Conservation (phyloP, 2,113 vertebrate species). For the Pao palembangensis region DNA sequence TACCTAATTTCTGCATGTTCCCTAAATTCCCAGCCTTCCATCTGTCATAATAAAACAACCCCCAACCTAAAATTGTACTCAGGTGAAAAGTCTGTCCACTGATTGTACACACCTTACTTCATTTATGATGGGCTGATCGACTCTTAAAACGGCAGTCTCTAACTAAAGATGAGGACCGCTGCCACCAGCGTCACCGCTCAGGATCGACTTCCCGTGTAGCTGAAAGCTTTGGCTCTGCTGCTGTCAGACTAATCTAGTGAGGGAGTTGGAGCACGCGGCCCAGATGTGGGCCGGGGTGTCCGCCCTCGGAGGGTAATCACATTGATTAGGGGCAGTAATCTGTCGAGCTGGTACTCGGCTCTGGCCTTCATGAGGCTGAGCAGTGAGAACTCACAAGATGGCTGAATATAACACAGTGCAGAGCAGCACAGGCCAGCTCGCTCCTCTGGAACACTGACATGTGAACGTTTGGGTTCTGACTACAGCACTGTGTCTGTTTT, state of each 20-base stretch:
- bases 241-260: conserved; percentile 66
- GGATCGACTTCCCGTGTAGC: conserved; percentile 43
- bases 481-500: conserved; percentile 67
- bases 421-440: conserved; percentile 50
- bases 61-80: conserved; percentile 11
- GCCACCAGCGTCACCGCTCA: conserved; percentile 35
- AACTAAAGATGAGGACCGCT: conserved; percentile 7
- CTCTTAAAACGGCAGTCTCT: background rate
- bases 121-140: conserved; percentile 13
- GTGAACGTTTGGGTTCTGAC: conserved; percentile 51
- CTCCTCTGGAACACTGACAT: conserved; percentile 44
- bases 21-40: conserved; percentile 15
- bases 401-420: conserved; percentile 66
- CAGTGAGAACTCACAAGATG: conserved; percentile 68
- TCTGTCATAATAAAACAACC: conserved; percentile 32
- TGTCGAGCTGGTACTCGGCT: conserved; percentile 56
- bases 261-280: conserved; percentile 48
- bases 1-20: conserved; percentile 28
- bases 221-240: conserved; percentile 43
- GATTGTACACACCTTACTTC: conserved; percentile 23
- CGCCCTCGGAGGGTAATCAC: conserved; percentile 68
- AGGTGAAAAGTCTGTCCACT: conserved; percentile 27
- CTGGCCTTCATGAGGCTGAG: conserved; percentile 48
- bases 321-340: conserved; percentile 73
- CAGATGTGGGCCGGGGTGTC: conserved; percentile 72